phyloP scores from a whole-genome alignment of 2,888 invertebrate genomes.

The Electrophaes corylata region DNA sequence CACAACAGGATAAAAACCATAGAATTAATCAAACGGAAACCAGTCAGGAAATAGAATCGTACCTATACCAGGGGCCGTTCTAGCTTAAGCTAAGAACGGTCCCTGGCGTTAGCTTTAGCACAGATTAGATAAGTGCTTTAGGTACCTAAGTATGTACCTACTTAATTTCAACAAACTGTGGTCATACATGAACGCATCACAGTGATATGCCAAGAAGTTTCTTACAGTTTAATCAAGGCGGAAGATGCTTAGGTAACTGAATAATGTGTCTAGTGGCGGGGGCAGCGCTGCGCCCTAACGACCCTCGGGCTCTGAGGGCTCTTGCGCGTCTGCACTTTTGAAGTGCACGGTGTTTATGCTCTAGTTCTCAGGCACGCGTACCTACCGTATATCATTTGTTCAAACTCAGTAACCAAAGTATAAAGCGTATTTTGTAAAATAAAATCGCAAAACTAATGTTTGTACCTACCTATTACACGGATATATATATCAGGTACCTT shows the following conservation, averaged over 20 bases:
- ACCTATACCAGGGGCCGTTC: too few species aligned
- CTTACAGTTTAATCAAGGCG: slow-evolving; percentile 53
- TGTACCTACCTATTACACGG: too few species aligned
- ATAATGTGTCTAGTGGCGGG: slow-evolving; percentile 53
- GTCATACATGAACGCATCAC: slow-evolving; percentile 4
- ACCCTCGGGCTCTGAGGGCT: slow-evolving; percentile 62
- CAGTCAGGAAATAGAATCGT: too few species aligned
- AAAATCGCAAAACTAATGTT: too few species aligned
- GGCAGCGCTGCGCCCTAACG: slow-evolving; percentile 61
- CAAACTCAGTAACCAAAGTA: slow-evolving; percentile 48
- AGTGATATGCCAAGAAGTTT: slow-evolving; percentile 26
- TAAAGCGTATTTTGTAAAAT: not conserved
- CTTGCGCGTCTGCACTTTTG: slow-evolving; percentile 75
- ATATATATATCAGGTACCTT: too few species aligned
- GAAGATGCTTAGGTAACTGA: slow-evolving; percentile 53
- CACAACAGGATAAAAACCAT: too few species aligned
- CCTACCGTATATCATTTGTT: slow-evolving; percentile 53
- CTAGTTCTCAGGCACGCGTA: slow-evolving; percentile 60
- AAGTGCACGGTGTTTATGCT: slow-evolving; percentile 78
- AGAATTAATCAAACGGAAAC: too few species aligned
- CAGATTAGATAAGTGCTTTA: too few species aligned
- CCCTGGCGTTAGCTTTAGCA: too few species aligned
- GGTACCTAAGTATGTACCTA: too few species aligned
- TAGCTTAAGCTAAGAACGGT: too few species aligned
- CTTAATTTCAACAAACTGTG: too few species aligned